Conservation (phyloP, 2,888 invertebrate species). For the Pecten maximus region DNA sequence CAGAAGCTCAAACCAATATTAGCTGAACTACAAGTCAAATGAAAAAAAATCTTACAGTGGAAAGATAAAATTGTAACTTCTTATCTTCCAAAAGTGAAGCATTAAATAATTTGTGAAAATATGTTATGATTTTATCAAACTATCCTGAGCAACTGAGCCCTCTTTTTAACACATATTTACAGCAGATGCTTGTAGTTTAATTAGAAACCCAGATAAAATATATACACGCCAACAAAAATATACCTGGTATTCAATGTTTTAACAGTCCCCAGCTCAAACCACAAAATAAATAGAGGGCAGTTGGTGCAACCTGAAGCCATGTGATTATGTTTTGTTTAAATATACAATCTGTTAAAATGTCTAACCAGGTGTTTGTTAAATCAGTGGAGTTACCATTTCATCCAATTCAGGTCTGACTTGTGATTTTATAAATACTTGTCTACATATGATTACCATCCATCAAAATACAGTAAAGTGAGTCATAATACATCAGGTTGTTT, state of each 20-base stretch:
- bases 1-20: background rate
- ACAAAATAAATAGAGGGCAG: background rate
- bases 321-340: background rate
- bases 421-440: too few relatives aligned
- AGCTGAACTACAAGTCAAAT: background rate
- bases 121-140: background rate
- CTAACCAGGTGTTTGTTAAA: background rate
- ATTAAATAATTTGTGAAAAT: background rate
- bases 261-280: background rate
- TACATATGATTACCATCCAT: too few relatives aligned
- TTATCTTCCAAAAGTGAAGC: background rate
- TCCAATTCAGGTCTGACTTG: background rate
- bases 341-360: background rate
- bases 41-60: background rate
- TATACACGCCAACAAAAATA: slow-evolving; percentile 1
- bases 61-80: background rate
- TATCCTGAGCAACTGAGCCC: background rate
- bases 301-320: background rate
- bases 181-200: background rate
- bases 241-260: background rate
- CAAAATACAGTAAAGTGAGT: too few relatives aligned
- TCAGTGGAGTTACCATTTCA: background rate
- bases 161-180: background rate
- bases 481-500: too few relatives aligned
- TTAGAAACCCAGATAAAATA: background rate